Evolutionary conservation across 92 coral and sea anemone genomes (phyloP), one percentile per base, ranked within the genome.

Genomic region (Bergia puertoricense): DNA sequence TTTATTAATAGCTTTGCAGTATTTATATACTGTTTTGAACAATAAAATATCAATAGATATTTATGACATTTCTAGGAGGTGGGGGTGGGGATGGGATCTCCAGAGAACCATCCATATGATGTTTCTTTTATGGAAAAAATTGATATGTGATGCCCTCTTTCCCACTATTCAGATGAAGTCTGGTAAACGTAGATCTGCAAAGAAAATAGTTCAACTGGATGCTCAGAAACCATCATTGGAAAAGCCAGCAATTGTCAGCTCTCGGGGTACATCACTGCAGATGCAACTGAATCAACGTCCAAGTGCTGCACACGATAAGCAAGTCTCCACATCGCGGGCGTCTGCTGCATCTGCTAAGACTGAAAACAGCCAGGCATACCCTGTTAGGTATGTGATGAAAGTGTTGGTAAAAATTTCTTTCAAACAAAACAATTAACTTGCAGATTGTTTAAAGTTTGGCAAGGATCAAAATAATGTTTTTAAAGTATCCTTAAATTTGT

Each of bases 221-320:
- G 6, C 67, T 36, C 79, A 13, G 74, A 74, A 69, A 30, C 79
- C 79, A 15, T 42, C 23, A 48, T 39, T 36, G 41, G 51, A 45
- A 51, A 84, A 84, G 66, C 87, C 87, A 8, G 62, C 51, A 2
- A 84, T 84, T 8, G 30, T 84, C 59, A 84, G 78, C 18, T 84
- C 87, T 23, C 65, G 40, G 1, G 87, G 87, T 30, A 84, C 87
- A 1, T 84, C 79, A n/a, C 23, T 84, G 87, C 65, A 71, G 38
- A 48, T 84, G 45, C 87, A 84, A n/a, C 51, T 84, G 44, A 84
- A 69, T 45, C 78, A 23, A 23, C 57, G 87, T 15, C 87, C 87
- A 0, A 84, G 65, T 38, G 79, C 87, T 2, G 43, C 46, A 8
- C 86, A 67, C 62, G 86, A 68, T 20, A 82, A 82, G 40, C 59